These are phyloP conservation scores for Pseudopleuronectes americanus DNA, from an alignment of 2,797 vertebrate species.

Conservation along the genomic window DNA sequence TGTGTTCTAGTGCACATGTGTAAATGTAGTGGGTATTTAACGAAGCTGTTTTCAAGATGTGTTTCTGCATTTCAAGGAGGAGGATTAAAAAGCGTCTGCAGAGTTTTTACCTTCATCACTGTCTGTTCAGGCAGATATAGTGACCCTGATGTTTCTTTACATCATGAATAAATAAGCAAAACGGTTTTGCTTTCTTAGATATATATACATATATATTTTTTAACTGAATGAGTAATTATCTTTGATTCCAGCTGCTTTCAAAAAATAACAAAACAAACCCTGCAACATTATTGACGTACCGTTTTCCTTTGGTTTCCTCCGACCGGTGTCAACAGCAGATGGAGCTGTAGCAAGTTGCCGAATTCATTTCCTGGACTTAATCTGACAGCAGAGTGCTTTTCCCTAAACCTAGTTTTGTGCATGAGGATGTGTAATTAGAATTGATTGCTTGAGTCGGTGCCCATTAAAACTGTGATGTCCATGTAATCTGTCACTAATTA, in stretches of 20 bases:
- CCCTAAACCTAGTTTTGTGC: constrained; percentile 70
- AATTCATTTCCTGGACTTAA: constrained; percentile 62
- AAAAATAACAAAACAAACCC: constrained; percentile 30
- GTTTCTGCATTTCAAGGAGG: constrained; percentile 33
- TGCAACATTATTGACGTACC: constrained; percentile 32
- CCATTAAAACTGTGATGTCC: constrained; percentile 77
- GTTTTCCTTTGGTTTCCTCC: constrained; percentile 42
- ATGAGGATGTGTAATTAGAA: constrained; percentile 67
- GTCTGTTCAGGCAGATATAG: constrained; percentile 14
- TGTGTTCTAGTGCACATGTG: constrained; percentile 57
- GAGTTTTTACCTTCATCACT: constrained; percentile 20
- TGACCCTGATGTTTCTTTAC: constrained; percentile 22
- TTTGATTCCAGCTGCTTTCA: constrained; percentile 57
- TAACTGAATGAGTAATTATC: constrained; percentile 16
- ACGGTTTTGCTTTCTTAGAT: background rate
- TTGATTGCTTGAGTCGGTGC: constrained; percentile 73
- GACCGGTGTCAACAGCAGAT: constrained; percentile 72
- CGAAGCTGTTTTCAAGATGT: constrained; percentile 32
- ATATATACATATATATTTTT: too few relatives aligned
- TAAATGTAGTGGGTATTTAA: constrained; percentile 39
- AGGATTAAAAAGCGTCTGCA: constrained; percentile 37
- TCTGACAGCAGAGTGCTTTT: constrained; percentile 58
- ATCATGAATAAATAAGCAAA: constrained; percentile 15
- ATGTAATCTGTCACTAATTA: constrained; percentile 67
- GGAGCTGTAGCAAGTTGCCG: constrained; percentile 67